Evolutionary conservation across 2,797 vertebrate species (phyloP).

Genomic region (Alcedo atthis): DNA sequence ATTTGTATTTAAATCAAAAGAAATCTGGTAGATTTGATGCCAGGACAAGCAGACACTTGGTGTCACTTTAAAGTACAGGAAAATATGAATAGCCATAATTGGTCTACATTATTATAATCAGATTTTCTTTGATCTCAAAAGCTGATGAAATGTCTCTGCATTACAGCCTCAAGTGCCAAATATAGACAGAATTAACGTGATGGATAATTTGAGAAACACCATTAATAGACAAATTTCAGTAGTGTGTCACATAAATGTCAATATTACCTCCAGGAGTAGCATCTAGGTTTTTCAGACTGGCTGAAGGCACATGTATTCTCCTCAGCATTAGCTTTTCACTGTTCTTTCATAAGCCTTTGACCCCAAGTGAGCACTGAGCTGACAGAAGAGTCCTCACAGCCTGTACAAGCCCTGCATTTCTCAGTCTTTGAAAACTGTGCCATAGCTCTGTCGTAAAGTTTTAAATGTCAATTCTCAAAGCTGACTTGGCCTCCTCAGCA

Average conservation of each 20-base stretch:
- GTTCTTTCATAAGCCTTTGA: background rate
- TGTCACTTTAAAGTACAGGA: too few species aligned
- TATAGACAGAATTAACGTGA: too few species aligned
- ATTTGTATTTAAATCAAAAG: too few species aligned
- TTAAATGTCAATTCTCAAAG: background rate
- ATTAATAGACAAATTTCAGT: too few species aligned
- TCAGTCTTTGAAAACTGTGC: background rate
- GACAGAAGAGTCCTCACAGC: background rate
- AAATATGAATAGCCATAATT: too few species aligned
- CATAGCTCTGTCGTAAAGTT: background rate
- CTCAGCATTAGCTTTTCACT: background rate
- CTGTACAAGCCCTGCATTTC: background rate
- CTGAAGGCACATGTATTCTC: background rate
- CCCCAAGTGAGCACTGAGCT: accelerated
- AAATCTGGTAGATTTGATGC: too few species aligned
- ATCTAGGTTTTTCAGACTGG: background rate
- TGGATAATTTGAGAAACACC: too few species aligned
- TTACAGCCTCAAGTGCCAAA: too few species aligned
- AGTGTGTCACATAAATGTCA: background rate
- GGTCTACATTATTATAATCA: too few species aligned
- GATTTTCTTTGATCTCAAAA: too few species aligned
- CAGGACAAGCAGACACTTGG: too few species aligned
- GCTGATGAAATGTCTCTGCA: too few species aligned
- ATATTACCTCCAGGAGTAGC: background rate
- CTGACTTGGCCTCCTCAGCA: background rate